phyloP scores from a whole-genome alignment of 92 coral and sea anemone genomes.

The Hydrozoanthus gracilis region DNA sequence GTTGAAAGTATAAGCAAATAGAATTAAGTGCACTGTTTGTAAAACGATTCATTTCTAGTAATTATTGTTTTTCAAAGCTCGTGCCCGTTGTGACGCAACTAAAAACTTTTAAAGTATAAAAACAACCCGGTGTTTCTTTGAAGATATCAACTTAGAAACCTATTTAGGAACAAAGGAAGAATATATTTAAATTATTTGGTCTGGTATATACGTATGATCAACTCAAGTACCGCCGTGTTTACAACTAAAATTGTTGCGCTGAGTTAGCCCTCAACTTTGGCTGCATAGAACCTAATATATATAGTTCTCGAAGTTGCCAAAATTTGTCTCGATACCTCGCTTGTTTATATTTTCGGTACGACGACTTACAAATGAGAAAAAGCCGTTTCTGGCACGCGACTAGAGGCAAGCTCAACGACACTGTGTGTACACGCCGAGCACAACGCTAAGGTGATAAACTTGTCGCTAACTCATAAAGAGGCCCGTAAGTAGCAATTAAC shows the following conservation, averaged over 20 bases:
- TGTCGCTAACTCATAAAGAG: slow-evolving; percentile 54
- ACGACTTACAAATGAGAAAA: not conserved
- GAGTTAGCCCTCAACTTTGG: not conserved
- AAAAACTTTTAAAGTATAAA: slow-evolving; percentile 35
- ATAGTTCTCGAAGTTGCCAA: not conserved
- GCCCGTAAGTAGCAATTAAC: slow-evolving; percentile 51
- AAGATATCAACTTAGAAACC: slow-evolving; percentile 27
- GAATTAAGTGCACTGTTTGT: slow-evolving; percentile 54
- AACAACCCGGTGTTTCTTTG: slow-evolving; percentile 12
- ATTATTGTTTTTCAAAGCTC: slow-evolving; percentile 43
- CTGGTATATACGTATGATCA: not conserved
- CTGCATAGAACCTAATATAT: not conserved
- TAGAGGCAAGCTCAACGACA: slow-evolving; percentile 12
- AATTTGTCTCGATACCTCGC: slow-evolving; percentile 12
- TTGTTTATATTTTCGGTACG: not conserved
- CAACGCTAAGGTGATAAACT: slow-evolving; percentile 42
- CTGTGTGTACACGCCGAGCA: not conserved
- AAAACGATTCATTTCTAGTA: slow-evolving; percentile 44
- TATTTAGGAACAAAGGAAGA: slow-evolving; percentile 22
- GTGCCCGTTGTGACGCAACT: slow-evolving; percentile 19
- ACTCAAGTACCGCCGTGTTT: slow-evolving; percentile 18
- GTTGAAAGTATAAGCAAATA: slow-evolving; percentile 53
- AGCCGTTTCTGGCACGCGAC: not conserved
- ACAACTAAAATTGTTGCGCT: slow-evolving; percentile 23
- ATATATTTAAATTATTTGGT: slow-evolving; percentile 5